phyloP scores from a whole-genome alignment of 2,888 invertebrate species.

The Trisateles emortualis region DNA sequence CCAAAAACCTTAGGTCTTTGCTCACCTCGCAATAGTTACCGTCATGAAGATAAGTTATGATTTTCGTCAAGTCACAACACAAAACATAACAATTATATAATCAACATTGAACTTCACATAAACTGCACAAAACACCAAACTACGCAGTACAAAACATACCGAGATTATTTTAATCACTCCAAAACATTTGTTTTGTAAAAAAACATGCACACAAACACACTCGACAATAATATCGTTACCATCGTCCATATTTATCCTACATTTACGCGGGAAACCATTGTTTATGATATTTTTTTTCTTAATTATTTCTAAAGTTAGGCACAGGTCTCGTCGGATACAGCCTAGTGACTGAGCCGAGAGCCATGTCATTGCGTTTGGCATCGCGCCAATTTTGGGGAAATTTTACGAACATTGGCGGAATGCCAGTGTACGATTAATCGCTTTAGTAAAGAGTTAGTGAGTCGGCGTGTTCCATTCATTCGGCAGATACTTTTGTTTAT shows the following conservation, averaged over 20 bases:
- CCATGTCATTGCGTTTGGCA: slow-evolving; percentile 70
- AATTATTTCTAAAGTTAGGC: slow-evolving; percentile 50
- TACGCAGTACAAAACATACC: slow-evolving; percentile 58
- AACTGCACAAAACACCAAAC: slow-evolving; percentile 54
- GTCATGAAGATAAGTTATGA: slow-evolving; percentile 13
- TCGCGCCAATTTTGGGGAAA: slow-evolving; percentile 57
- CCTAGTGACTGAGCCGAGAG: slow-evolving; percentile 63
- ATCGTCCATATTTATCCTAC: slow-evolving; percentile 77
- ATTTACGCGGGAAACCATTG: slow-evolving; percentile 72
- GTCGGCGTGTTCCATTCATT: slow-evolving; percentile 58
- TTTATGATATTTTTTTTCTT: slow-evolving; percentile 53
- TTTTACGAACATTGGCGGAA: slow-evolving; percentile 60
- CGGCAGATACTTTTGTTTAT: slow-evolving; percentile 68
- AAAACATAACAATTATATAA: slow-evolving; percentile 73
- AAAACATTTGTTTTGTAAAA: slow-evolving; percentile 34
- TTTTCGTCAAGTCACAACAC: slow-evolving; percentile 19
- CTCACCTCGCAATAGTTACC: slow-evolving; percentile 26
- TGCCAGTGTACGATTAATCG: slow-evolving; percentile 57
- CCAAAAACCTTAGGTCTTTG: slow-evolving; percentile 11
- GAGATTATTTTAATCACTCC: slow-evolving; percentile 38
- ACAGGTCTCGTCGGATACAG: slow-evolving; percentile 57
- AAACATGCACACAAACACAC: slow-evolving; percentile 61
- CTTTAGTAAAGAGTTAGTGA: slow-evolving; percentile 43
- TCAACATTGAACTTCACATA: slow-evolving; percentile 68
- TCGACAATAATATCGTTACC: slow-evolving; percentile 55